phyloP scores from a whole-genome alignment of 2,797 vertebrate species.

The Otolemur crassicaudatus region DNA sequence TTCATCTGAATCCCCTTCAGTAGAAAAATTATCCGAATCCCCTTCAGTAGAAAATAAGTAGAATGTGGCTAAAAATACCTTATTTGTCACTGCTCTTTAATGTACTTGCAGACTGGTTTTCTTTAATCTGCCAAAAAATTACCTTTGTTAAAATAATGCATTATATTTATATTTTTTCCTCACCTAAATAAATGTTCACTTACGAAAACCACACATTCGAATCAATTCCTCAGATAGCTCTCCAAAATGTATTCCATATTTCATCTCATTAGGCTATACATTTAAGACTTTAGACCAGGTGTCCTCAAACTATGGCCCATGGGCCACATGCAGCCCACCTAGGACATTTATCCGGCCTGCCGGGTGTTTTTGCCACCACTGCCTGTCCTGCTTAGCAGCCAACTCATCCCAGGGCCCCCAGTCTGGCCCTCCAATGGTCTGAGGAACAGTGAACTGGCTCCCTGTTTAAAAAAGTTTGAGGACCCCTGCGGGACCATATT shows the following conservation, averaged over 20 bases:
- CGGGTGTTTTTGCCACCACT: no score
- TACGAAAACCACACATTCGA: constrained; percentile 6
- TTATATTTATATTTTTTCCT: constrained; percentile 23
- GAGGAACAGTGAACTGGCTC: no score
- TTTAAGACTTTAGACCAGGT: background rate
- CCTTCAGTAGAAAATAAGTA: constrained; percentile 63
- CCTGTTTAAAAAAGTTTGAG: no score
- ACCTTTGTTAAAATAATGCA: constrained; percentile 44
- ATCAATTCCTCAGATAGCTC: background rate
- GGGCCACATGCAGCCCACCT: no score
- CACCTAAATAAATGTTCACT: constrained; percentile 46
- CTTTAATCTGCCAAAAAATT: constrained; percentile 58
- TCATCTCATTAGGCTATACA: background rate
- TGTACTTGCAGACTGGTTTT: constrained; percentile 12
- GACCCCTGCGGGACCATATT: background rate
- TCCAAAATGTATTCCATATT: background rate
- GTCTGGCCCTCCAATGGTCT: no score
- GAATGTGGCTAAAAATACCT: constrained; percentile 49
- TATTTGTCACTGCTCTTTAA: constrained; percentile 40
- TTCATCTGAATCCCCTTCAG: constrained; percentile 42
- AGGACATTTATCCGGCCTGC: no score
- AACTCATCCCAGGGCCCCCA: no score
- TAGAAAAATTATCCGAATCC: background rate
- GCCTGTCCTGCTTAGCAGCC: no score
- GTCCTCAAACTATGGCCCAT: no score